Conservation (phyloP, 2,113 vertebrate species). For the Scomber scombrus region DNA sequence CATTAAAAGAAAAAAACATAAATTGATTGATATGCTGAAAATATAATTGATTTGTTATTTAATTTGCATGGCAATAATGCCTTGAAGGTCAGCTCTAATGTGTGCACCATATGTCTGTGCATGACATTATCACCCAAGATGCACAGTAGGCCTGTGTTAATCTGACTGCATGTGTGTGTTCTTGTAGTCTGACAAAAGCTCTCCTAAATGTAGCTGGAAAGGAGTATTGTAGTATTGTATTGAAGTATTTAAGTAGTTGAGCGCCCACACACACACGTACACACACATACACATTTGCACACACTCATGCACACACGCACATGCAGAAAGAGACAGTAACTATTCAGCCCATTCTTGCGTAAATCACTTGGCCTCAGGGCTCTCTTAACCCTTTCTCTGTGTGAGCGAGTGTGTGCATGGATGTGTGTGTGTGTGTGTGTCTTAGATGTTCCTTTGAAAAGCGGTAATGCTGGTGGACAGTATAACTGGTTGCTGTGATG, state of each 20-base stretch:
- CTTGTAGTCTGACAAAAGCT: neutral
- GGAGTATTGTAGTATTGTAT: neutral
- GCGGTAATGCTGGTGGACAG: constrained; percentile 73
- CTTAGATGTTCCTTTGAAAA: constrained; percentile 74
- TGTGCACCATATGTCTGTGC: neutral
- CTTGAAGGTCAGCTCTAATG: neutral
- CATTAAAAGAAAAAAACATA: neutral
- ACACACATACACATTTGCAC: constrained; percentile 43
- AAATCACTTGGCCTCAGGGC: constrained; percentile 83
- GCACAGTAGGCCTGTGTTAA: neutral
- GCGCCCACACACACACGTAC: constrained; percentile 34
- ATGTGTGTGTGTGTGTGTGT: constrained; percentile 43
- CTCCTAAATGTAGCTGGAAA: neutral
- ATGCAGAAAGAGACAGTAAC: constrained; percentile 72
- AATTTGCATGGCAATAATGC: neutral
- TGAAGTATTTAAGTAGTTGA: constrained; percentile 16
- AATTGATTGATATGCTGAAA: neutral
- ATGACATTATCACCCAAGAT: neutral
- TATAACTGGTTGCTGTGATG: constrained; percentile 52
- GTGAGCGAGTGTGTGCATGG: constrained; percentile 48
- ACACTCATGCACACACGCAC: constrained; percentile 30
- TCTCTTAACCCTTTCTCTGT: constrained; percentile 82
- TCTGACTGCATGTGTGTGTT: neutral
- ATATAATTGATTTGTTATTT: neutral
- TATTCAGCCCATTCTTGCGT: constrained; percentile 79